phyloP scores from a whole-genome alignment of 2,113 vertebrate species.

The Mustelus asterias region DNA sequence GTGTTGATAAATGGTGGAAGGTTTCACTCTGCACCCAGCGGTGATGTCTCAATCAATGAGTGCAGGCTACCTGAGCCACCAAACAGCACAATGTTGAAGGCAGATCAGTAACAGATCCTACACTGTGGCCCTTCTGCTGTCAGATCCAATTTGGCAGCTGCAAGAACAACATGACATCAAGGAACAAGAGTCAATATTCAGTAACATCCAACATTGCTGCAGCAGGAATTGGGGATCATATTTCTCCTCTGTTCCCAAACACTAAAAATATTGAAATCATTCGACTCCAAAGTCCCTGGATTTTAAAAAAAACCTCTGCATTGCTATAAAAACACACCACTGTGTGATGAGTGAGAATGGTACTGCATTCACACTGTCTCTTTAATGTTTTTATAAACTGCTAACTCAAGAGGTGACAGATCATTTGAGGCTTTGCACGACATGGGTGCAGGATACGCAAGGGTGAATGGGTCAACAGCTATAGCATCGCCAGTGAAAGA shows the following conservation, averaged over 20 bases:
- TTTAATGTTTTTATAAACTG: background rate
- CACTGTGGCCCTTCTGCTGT: background rate
- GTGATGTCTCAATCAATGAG: slow-evolving; percentile 20
- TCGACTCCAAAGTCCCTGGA: too few relatives aligned
- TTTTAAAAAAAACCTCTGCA: background rate
- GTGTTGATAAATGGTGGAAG: slow-evolving; percentile 4
- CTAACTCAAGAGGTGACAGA: background rate
- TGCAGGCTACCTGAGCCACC: slow-evolving; percentile 17
- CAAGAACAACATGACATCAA: background rate
- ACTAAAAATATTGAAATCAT: background rate
- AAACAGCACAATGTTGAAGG: background rate
- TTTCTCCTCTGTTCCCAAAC: background rate
- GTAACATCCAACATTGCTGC: background rate
- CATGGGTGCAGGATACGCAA: background rate
- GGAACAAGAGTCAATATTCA: background rate
- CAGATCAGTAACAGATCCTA: slow-evolving; percentile 24
- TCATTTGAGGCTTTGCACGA: background rate
- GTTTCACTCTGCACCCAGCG: slow-evolving; percentile 2
- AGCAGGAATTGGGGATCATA: background rate
- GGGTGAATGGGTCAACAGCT: background rate
- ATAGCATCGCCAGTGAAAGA: background rate
- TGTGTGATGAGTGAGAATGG: background rate
- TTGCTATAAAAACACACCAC: background rate
- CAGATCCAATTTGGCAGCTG: slow-evolving; percentile 20
- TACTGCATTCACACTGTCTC: background rate